Conservation (phyloP, 2,113 vertebrate genomes). For the Myanophis thanlyinensis region DNA sequence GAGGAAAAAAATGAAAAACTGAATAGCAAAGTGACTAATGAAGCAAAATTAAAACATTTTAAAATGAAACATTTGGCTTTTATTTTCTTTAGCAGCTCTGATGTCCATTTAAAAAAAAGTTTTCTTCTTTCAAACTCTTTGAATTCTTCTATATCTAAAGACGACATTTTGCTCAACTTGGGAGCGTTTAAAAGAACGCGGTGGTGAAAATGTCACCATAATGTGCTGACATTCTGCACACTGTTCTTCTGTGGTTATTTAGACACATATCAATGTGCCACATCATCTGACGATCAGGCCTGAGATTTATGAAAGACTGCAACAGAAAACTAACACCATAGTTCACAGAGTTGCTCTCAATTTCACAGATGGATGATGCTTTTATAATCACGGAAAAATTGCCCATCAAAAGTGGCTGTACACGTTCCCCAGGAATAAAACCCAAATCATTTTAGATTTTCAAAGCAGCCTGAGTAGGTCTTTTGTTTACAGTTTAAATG, state of each 20-base stretch:
- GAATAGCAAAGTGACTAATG: not conserved
- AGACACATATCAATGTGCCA: not conserved
- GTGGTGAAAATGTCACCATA: not conserved
- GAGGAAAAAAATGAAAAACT: not conserved
- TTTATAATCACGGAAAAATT: not conserved
- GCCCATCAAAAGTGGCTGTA: not conserved
- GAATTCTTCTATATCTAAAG: not conserved
- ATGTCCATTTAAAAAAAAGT: not conserved
- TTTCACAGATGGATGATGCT: not conserved
- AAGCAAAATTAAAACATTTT: not conserved
- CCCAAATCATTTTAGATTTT: slow-evolving; percentile 7
- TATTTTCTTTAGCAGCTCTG: not conserved
- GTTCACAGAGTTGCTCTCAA: not conserved
- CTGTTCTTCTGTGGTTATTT: not conserved
- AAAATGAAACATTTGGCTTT: not conserved
- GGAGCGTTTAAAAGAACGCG: not conserved
- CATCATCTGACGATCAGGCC: not conserved
- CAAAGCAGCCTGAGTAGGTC: slow-evolving; percentile 20
- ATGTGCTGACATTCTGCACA: not conserved
- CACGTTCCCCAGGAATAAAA: not conserved
- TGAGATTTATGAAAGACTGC: not conserved
- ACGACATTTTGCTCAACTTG: not conserved
- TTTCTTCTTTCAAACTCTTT: not conserved
- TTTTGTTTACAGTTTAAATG: slow-evolving; percentile 35
- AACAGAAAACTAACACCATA: not conserved